Evolutionary conservation across 2,113 vertebrate genomes (phyloP), one percentile per base, ranked within the genome.

Genomic region (Physeter macrocephalus): DNA sequence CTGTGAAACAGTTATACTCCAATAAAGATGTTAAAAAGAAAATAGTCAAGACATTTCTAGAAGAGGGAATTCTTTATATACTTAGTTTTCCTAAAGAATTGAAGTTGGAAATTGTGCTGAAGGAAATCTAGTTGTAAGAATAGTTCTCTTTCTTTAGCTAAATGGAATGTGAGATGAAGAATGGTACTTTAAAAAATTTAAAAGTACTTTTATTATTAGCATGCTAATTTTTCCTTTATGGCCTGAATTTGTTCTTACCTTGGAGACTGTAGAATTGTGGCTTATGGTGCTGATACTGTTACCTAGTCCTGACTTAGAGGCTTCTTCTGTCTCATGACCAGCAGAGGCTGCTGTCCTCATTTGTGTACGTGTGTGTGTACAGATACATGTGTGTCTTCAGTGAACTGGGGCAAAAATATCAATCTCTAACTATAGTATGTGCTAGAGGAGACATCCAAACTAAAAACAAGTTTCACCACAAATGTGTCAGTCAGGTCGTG

Each of bases 31-130:
- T 52, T 52, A 52, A 52, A 52, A 52, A 49, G n/a, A 52, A 43
- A 69, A 49, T 3, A 54, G 52, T 74, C 25, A 15, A 54, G 59
- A 25, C 46, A 43, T 59, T 93, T 85, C 36, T 80, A 12, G 69
- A 88, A 71, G 29, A 64, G 49, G 29, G 20, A 80, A 41, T 95
- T 78, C 17, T 88, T 80, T 34, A 77, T n/a, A 71, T 9, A 64
- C 11, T 14, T 61, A 43, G 36, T 97, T 90, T 90, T 31, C 21
- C 78, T 41, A 52, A 49, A 64, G 43, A 85, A 57, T 54, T 25
- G 29, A 46, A 43, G 66, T 80, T 84, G 86, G 34, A 57, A 52
- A 86, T 81, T 82, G 41, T 80, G 43, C 64, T 75, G 31, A 74
- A 21, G 57, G 29, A 78, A 89, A 80, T 67, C 6, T 88, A 89